Evolutionary conservation across 2,888 invertebrate genomes (phyloP), one percentile per base, ranked within the genome.

Genomic region (Spodoptera exigua): DNA sequence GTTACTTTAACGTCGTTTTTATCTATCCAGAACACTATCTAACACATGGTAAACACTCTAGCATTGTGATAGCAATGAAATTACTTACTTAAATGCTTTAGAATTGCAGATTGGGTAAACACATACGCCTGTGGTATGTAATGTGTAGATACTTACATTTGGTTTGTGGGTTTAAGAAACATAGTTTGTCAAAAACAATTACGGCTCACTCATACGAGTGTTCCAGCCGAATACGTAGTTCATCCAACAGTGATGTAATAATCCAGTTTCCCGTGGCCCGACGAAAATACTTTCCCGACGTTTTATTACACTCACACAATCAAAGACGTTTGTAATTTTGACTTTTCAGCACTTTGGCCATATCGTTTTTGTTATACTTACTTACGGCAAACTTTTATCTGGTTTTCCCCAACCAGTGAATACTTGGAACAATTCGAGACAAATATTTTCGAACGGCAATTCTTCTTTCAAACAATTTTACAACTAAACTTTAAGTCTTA

Each of bases 291-390:
- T 74, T 67, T 51, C 10, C 62, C 48, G 44, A 62, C 61, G 59
- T 74, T 76, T 79, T 74, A 74, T 72, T 74, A 76, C 61, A 45
- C 70, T 74, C 48, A 51, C 65, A 61, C 61, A 61, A 62, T 65
- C 56, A 34, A 59, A 63, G 54, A 74, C 49, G 63, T 73, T 63
- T 59, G 62, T 66, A 70, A 72, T 70, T 66, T 61, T 67, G 62
- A 74, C 53, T 73, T 74, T 73, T 60, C 51, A 65, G 60, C 62
- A 46, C 67, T 57, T 58, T 54, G 17, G 46, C 49, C 55, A 60
- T 63, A 57, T 52, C 57, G 44, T 68, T 16, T n/a, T 59, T 47
- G 56, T 53, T 40, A 43, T 58, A 47, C 4, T 5, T 27, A 27
- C 27, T 27, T 35, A 60, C 35, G 37, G 18, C 10, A 48, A 73